phyloP scores from a whole-genome alignment of 1,140 invertebrate genomes.

The Aphelinus atriplicis region DNA sequence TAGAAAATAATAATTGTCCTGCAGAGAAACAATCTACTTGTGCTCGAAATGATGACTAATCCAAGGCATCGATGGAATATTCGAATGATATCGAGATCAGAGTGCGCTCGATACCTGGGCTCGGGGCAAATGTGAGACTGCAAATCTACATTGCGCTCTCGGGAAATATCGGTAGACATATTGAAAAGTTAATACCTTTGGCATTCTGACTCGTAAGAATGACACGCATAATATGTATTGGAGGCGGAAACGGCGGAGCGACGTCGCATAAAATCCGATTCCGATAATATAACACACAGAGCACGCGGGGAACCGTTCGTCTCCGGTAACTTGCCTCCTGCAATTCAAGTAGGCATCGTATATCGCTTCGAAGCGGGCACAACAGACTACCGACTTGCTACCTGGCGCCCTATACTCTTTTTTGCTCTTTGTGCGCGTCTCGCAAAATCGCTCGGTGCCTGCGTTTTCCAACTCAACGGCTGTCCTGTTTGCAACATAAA shows the following conservation, averaged over 20 bases:
- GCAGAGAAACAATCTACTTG: too few relatives aligned
- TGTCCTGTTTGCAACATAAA: too few relatives aligned
- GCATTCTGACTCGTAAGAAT: neutral
- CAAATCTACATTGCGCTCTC: too few relatives aligned
- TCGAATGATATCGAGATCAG: too few relatives aligned
- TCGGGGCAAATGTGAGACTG: too few relatives aligned
- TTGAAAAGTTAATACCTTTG: neutral
- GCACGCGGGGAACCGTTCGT: neutral
- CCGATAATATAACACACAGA: conserved; percentile 19
- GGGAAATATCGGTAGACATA: neutral
- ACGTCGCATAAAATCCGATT: conserved; percentile 27
- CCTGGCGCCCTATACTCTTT: neutral
- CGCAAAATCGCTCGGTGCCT: neutral
- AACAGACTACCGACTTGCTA: conserved; percentile 2
- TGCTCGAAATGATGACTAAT: too few relatives aligned
- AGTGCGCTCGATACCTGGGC: too few relatives aligned
- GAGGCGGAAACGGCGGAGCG: neutral
- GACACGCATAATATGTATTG: conserved; percentile 10
- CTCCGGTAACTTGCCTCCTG: conserved; percentile 15
- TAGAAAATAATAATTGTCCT: too few relatives aligned
- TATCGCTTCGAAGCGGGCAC: neutral
- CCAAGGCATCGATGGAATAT: too few relatives aligned
- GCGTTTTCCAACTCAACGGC: too few relatives aligned
- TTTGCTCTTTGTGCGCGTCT: neutral
- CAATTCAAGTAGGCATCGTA: conserved; percentile 13